Conservation (phyloP, 92 coral and sea anemone species). For the Zoanthus gigantus region DNA sequence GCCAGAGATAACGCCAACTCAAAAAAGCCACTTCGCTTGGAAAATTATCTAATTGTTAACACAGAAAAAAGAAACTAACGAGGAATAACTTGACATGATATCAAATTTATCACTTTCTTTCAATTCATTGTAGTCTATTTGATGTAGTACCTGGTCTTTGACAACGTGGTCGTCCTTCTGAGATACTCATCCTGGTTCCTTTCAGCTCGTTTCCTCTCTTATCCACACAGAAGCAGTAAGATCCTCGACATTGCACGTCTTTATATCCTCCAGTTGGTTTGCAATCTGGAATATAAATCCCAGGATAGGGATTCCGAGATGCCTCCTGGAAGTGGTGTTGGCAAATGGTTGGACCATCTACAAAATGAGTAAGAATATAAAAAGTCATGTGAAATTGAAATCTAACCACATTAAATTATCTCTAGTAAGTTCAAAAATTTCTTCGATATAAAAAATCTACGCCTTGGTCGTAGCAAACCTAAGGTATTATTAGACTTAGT, state of each 20-base stretch:
- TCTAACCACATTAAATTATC: not conserved
- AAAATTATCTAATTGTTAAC: not conserved
- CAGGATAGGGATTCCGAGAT: slow-evolving; percentile 31
- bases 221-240: slow-evolving; percentile 41
- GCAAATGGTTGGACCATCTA: slow-evolving; percentile 75
- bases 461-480: no score
- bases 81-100: not conserved
- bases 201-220: slow-evolving; percentile 46
- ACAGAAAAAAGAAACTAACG: not conserved
- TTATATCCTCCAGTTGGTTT: slow-evolving; percentile 30
- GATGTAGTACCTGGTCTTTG: slow-evolving; percentile 29
- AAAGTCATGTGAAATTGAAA: not conserved
- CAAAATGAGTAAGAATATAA: slow-evolving; percentile 17
- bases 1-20: not conserved
- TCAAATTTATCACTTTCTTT: no score
- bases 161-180: slow-evolving; percentile 33
- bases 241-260: slow-evolving; percentile 41
- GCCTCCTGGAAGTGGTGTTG: slow-evolving; percentile 69
- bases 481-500: no score
- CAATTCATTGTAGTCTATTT: no score
- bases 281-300: slow-evolving; percentile 23
- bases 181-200: slow-evolving; percentile 30
- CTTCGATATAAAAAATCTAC: no score
- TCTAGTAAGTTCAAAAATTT: no score
- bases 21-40: not conserved